Evolutionary conservation across 2,888 invertebrate genomes (phyloP), one percentile per base, ranked within the genome.

Genomic region (Abscondita cerata): DNA sequence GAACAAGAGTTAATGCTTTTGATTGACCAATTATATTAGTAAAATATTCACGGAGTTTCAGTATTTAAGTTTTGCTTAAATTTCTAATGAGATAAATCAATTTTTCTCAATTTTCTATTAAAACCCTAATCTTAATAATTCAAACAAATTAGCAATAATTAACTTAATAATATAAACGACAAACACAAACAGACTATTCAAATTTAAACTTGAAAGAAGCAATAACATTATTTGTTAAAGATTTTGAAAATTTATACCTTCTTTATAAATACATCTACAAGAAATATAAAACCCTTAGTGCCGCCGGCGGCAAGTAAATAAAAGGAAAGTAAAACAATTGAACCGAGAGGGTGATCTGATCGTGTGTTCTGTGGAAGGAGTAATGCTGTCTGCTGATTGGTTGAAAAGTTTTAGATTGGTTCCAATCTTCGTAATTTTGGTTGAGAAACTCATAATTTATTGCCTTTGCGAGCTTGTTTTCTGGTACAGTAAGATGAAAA

Each of bases 401-500:
- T 72, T 75, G 76, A 76, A 77, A 78, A 78, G 77, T 78, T 77
- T 78, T 76, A 77, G 77, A 78, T 78, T 76, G 75, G 73, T 76
- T 75, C 76, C 76, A 75, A 77, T 78, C 78, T 78, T 75, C 70
- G 76, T 77, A 76, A 78, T 78, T 78, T 78, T 76, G 78, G 78
- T 78, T 76, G 75, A 72, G 75, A 73, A 78, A 77, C 73, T 76
- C 75, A 75, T 77, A 78, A 78, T 77, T 78, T 78, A 78, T 78
- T 72, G 75, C 64, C 66, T 58, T 69, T 64, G 72, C 66, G 72
- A 72, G 72, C 73, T 73, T 71, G 71, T 72, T 74, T 73, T 72
- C 51, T 52, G 41, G 65, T 65, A 65, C 62, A 65, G 48, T 65
- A 46, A 36, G 65, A 57, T 52, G 41, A 66, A 69, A 67, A 74